Conservation (phyloP, 2,888 invertebrate genomes). For the Synergus laeviventris region DNA sequence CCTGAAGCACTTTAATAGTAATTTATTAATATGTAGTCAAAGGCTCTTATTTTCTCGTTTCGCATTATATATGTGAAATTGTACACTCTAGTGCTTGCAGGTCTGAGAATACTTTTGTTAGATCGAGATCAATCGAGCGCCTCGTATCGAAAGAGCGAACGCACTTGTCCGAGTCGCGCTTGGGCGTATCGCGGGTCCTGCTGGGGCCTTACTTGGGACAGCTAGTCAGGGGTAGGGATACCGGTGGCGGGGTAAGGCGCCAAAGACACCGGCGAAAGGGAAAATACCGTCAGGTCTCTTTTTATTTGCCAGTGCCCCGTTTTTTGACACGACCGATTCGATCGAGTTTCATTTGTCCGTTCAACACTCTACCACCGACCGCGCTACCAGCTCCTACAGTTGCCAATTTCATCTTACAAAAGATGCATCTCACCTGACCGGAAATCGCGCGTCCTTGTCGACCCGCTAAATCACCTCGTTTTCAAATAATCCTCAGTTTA, state of each 20-base stretch:
- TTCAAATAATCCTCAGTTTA: background rate
- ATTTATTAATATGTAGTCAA: no score
- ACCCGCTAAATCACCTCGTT: conserved; percentile 31
- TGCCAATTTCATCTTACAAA: conserved; percentile 47
- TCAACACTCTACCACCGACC: conserved; percentile 66
- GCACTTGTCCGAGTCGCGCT: conserved; percentile 15
- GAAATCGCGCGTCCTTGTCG: conserved; percentile 44
- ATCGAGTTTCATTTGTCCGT: conserved; percentile 72
- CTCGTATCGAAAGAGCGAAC: conserved; percentile 28
- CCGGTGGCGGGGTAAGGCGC: conserved; percentile 49
- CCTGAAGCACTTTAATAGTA: background rate
- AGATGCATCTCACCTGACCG: conserved; percentile 53
- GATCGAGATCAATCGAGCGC: conserved; percentile 30
- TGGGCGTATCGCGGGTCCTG: conserved; percentile 39
- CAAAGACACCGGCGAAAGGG: conserved; percentile 71
- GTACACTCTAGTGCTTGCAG: background rate
- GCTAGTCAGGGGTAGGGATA: conserved; percentile 50
- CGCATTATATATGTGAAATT: background rate
- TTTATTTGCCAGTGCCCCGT: conserved; percentile 66
- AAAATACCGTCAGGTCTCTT: conserved; percentile 68
- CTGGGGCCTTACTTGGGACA: conserved; percentile 43
- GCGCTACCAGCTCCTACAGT: conserved; percentile 54
- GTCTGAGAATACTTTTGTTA: background rate
- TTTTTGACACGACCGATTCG: conserved; percentile 71
- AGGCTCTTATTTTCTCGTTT: background rate